A percentile compares a stretch with the other conserved stretches of the same genome.
Conservation (phyloP, 2,888 invertebrate species). For the Hybos culiciformis region DNA sequence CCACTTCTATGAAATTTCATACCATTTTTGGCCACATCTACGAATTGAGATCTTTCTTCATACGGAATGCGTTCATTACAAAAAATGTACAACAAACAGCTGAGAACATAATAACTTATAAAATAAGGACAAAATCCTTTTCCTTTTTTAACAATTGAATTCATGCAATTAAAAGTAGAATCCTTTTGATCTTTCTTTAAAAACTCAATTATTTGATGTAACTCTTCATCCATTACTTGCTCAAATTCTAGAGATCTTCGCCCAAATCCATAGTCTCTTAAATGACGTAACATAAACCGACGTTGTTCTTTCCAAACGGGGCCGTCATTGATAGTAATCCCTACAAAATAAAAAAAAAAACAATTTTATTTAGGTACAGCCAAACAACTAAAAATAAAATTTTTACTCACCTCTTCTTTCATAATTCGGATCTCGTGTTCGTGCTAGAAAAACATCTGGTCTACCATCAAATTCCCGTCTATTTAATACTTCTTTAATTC, state of each 20-base stretch:
- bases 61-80: constrained; percentile 40
- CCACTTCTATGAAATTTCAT: constrained; percentile 42
- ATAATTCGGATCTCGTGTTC: constrained; percentile 38
- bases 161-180: constrained; percentile 32
- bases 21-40: constrained; percentile 29
- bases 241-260: constrained; percentile 44
- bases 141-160: constrained; percentile 23
- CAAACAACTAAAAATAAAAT: neutral
- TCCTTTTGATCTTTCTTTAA: constrained; percentile 37
- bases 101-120: constrained; percentile 41
- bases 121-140: constrained; percentile 39
- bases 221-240: constrained; percentile 35
- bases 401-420: constrained; percentile 22
- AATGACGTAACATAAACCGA: constrained; percentile 48
- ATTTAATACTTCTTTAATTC: constrained; percentile 43
- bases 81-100: constrained; percentile 43
- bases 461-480: constrained; percentile 50
- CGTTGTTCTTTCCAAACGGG: constrained; percentile 50
- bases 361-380: neutral
- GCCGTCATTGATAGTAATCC: constrained; percentile 55
- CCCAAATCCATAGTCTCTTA: constrained; percentile 57
- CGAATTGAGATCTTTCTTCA: constrained; percentile 38
- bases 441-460: constrained; percentile 36
- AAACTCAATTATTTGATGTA: constrained; percentile 35
- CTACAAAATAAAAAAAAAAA: constrained; percentile 28